Conservation (phyloP, 2,888 invertebrate species). For the Acrobasis repandana region DNA sequence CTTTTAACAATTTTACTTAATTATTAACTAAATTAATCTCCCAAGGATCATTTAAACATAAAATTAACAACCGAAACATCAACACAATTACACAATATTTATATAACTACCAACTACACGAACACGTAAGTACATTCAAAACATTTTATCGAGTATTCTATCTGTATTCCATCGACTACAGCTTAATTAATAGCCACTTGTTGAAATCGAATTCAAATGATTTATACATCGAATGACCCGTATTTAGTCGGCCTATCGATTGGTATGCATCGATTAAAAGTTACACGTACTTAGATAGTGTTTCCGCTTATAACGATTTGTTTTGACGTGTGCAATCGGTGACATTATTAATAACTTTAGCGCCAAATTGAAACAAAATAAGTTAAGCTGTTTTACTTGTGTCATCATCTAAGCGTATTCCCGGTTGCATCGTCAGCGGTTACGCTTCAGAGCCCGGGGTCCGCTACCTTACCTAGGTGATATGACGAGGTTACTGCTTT, state of each 20-base stretch:
- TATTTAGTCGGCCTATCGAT: conserved; percentile 66
- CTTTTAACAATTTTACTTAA: too few species aligned
- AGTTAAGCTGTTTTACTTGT: too few species aligned
- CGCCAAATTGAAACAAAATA: background rate
- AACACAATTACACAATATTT: conserved; percentile 5
- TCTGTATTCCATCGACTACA: conserved; percentile 78
- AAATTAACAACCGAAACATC: conserved; percentile 1
- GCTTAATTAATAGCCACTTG: conserved; percentile 82
- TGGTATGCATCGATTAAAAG: conserved; percentile 63
- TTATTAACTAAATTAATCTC: too few species aligned
- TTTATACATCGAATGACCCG: conserved; percentile 79
- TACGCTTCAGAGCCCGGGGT: too few species aligned
- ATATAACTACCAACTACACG: conserved; percentile 28
- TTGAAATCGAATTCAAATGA: conserved; percentile 81
- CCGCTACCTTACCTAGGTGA: too few species aligned
- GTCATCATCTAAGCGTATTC: too few species aligned
- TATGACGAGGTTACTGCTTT: too few species aligned
- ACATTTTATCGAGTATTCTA: conserved; percentile 68
- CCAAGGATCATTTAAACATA: too few species aligned
- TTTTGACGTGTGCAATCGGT: conserved; percentile 46
- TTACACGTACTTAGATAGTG: conserved; percentile 42
- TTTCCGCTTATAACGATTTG: conserved; percentile 53
- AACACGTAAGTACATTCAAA: conserved; percentile 31
- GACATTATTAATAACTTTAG: background rate
- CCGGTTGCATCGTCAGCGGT: too few species aligned